A percentile compares a stretch with the other conserved stretches of the same genome.
Evolutionary conservation across 1,140 invertebrate species (phyloP).

Genomic region (Pseudachorutes palmiensis): DNA sequence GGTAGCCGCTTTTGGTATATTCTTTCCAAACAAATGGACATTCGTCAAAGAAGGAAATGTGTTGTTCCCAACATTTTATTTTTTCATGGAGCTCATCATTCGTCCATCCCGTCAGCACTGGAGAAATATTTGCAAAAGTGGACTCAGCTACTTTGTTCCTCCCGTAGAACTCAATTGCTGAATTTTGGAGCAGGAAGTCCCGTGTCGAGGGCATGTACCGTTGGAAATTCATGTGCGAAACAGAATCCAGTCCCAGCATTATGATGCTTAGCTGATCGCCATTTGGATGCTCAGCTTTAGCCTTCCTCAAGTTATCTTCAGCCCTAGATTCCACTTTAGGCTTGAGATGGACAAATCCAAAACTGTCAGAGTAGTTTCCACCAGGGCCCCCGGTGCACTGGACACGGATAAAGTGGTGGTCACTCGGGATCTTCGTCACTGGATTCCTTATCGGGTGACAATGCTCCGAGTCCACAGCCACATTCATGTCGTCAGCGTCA

Average conservation of each 20-base stretch:
- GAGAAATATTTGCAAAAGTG: not conserved
- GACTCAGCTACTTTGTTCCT: not conserved
- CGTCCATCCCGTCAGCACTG: not conserved
- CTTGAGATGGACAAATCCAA: not conserved
- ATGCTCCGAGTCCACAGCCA: too few species aligned
- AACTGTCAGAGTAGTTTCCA: not conserved
- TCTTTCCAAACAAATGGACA: slow-evolving; percentile 73
- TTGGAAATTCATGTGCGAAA: slow-evolving; percentile 51
- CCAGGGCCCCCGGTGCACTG: not conserved
- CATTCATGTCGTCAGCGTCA: too few species aligned
- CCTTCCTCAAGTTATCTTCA: not conserved
- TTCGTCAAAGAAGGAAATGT: not conserved
- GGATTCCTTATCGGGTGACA: not conserved
- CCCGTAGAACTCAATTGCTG: slow-evolving; percentile 9
- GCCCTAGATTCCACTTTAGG: not conserved
- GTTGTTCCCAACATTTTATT: not conserved
- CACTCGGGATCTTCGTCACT: not conserved
- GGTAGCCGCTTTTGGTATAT: slow-evolving; percentile 59
- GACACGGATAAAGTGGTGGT: not conserved
- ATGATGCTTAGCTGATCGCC: slow-evolving; percentile 39
- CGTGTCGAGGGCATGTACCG: slow-evolving; percentile 49
- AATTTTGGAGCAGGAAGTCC: slow-evolving; percentile 42
- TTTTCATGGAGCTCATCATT: too few species aligned
- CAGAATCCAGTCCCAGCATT: slow-evolving; percentile 50
- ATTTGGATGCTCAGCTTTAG: slow-evolving; percentile 19